Percentiles rank a stretch among this genome's conserved stretches.
Evolutionary conservation across 2,888 invertebrate genomes (phyloP).

Genomic region (Phragmatobia fuliginosa): DNA sequence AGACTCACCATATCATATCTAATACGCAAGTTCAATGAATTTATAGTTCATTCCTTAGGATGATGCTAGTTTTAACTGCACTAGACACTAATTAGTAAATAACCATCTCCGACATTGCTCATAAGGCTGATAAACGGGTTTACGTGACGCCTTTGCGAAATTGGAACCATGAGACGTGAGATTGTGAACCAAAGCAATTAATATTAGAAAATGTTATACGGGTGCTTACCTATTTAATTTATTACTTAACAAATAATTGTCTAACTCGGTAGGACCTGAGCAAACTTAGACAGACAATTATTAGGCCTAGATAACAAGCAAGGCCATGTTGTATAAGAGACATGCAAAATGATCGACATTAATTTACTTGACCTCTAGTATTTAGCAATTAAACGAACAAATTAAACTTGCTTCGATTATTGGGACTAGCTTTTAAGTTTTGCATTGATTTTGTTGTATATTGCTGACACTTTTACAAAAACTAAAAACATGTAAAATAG

Average conservation of each 20-base stretch:
- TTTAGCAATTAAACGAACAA: not conserved
- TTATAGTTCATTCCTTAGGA: not conserved
- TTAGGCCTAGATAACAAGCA: not conserved
- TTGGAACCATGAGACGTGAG: not conserved
- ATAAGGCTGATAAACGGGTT: not conserved
- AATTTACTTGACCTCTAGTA: not conserved
- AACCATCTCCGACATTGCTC: not conserved
- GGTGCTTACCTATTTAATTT: not conserved
- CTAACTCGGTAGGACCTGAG: not conserved
- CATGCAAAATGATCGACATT: not conserved
- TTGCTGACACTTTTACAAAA: too few species aligned
- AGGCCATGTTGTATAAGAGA: not conserved
- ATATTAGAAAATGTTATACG: not conserved
- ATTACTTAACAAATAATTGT: too few species aligned
- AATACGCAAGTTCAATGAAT: not conserved
- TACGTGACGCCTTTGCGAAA: not conserved
- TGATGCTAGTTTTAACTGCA: not conserved
- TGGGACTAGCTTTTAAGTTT: too few species aligned
- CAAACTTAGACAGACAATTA: not conserved
- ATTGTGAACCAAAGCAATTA: not conserved
- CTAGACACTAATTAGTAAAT: not conserved
- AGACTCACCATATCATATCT: not conserved
- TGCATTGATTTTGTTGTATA: too few species aligned
- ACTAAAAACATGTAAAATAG: too few species aligned
- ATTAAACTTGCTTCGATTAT: too few species aligned